Evolutionary conservation across 92 coral and sea anemone species (phyloP).

Genomic region (Palythoa caribaeorum): DNA sequence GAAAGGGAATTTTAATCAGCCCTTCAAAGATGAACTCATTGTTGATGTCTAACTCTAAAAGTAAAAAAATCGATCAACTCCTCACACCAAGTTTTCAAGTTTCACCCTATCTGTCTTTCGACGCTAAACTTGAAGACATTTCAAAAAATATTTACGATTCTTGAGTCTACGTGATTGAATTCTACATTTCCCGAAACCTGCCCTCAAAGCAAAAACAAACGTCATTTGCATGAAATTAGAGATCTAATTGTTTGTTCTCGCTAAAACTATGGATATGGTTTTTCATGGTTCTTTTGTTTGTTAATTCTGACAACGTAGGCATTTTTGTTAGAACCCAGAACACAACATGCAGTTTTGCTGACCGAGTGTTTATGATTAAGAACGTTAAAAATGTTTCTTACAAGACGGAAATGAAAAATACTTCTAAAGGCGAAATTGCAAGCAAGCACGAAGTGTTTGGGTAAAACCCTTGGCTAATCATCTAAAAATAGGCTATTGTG

Average conservation of each 20-base stretch:
- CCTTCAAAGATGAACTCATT: slow-evolving; percentile 42
- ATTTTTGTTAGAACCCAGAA: not conserved
- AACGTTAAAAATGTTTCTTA: not conserved
- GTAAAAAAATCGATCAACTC: not conserved
- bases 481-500: slow-evolving; percentile 31
- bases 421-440: slow-evolving; percentile 4
- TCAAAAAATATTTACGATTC: not conserved
- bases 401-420: not conserved
- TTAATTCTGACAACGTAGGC: slow-evolving; percentile 16
- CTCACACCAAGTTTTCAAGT: slow-evolving; percentile 6
- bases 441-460: slow-evolving; percentile 34
- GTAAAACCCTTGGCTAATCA: slow-evolving; percentile 36
- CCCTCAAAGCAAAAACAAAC: slow-evolving; percentile 57
- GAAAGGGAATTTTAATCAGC: slow-evolving; percentile 52
- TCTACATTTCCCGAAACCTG: slow-evolving; percentile 33
- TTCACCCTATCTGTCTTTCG: not conserved
- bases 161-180: slow-evolving; percentile 24
- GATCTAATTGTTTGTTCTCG: slow-evolving; percentile 30
- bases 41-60: not conserved
- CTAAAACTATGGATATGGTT: not conserved
- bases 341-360: not conserved
- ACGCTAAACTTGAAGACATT: not conserved
- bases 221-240: slow-evolving; percentile 61
- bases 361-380: not conserved
- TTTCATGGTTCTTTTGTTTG: slow-evolving; percentile 33